These are phyloP conservation scores for Protobothrops flavoviridis DNA, from an alignment of 2,113 vertebrate species.

Conservation along the genomic window DNA sequence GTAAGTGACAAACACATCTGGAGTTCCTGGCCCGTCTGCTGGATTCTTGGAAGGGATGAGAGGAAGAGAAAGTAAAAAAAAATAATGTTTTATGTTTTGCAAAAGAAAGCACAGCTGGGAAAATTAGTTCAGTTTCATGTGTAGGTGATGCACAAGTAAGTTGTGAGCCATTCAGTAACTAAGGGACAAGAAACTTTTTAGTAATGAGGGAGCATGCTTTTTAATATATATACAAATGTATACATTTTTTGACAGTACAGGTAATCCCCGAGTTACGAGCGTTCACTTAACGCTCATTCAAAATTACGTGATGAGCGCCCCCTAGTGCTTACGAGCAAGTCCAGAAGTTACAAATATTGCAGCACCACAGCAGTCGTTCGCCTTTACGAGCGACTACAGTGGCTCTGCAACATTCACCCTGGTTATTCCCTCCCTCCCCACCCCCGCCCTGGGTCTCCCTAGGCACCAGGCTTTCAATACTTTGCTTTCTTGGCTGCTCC, in stretches of 20 bases:
- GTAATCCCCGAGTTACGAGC: too few relatives aligned
- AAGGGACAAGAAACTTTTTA: neutral
- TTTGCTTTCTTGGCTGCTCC: too few relatives aligned
- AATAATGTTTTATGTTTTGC: neutral
- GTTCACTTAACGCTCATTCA: too few relatives aligned
- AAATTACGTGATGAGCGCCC: too few relatives aligned
- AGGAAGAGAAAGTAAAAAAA: neutral
- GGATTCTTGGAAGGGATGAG: neutral
- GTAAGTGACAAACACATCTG: constrained; percentile 65
- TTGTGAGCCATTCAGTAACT: neutral
- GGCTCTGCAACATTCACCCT: too few relatives aligned
- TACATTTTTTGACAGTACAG: neutral
- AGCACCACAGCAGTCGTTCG: too few relatives aligned
- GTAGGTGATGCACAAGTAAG: neutral
- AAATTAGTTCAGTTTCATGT: neutral
- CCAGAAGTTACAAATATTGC: too few relatives aligned
- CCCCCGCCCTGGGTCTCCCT: too few relatives aligned
- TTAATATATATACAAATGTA: neutral
- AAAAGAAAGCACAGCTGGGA: neutral
- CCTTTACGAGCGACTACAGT: too few relatives aligned
- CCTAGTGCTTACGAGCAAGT: too few relatives aligned
- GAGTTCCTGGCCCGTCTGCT: neutral
- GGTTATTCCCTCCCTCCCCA: too few relatives aligned
- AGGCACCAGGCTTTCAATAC: too few relatives aligned
- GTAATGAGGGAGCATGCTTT: neutral